phyloP scores from a whole-genome alignment of 2,888 invertebrate genomes.

The Oligia latruncula region DNA sequence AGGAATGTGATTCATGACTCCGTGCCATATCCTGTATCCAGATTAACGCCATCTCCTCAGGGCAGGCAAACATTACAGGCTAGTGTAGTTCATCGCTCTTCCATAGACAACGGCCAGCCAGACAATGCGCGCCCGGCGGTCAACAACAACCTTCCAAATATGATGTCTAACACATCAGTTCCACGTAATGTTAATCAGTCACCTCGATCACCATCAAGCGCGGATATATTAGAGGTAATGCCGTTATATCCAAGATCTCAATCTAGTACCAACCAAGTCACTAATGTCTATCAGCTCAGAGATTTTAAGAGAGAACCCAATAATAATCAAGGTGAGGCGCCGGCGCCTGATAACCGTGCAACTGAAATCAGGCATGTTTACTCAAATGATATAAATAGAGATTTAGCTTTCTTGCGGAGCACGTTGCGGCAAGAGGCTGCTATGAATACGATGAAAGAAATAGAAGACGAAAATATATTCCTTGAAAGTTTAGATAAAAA shows the following conservation, averaged over 20 bases:
- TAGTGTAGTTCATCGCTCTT: conserved; percentile 84
- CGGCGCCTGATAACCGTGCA: conserved; percentile 62
- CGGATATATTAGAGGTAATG: conserved; percentile 89
- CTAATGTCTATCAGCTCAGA: conserved; percentile 89
- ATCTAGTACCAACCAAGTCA: conserved; percentile 81
- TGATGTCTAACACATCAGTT: conserved; percentile 68
- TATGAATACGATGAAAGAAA: conserved; percentile 82
- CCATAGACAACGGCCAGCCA: conserved; percentile 85
- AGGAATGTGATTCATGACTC: conserved; percentile 87
- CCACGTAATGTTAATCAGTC: conserved; percentile 76
- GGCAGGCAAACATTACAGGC: conserved; percentile 85
- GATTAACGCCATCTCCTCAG: conserved; percentile 81
- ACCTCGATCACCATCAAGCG: conserved; percentile 89
- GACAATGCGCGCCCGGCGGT: conserved; percentile 70
- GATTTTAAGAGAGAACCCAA: conserved; percentile 90
- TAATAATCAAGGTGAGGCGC: conserved; percentile 82
- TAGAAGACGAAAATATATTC: conserved; percentile 84
- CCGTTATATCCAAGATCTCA: conserved; percentile 86
- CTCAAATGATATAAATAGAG: conserved; percentile 85
- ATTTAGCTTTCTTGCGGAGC: conserved; percentile 84
- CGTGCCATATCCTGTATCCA: conserved; percentile 81
- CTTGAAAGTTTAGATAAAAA: conserved; percentile 81
- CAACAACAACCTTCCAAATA: conserved; percentile 76
- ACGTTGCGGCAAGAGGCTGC: conserved; percentile 81
- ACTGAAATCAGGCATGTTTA: conserved; percentile 81